Evolutionary conservation across 2,888 invertebrate genomes (phyloP).

Genomic region (Ophion slaviceki): DNA sequence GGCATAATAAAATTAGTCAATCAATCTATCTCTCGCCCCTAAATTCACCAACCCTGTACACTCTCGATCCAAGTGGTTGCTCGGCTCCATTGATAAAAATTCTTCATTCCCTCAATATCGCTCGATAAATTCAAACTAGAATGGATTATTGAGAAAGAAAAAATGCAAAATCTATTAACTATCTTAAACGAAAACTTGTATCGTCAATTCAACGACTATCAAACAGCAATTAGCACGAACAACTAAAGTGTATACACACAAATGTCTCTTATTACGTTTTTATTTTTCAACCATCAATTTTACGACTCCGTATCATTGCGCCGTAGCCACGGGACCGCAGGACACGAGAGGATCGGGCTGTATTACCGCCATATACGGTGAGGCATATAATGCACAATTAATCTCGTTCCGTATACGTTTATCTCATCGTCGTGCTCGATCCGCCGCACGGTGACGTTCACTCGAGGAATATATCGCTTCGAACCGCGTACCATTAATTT

Average conservation of each 20-base stretch:
- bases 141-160: background rate
- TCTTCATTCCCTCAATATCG: background rate
- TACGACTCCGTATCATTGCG: background rate
- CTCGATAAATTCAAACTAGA: background rate
- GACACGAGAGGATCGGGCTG: background rate
- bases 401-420: slow-evolving; percentile 19
- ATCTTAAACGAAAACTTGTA: background rate
- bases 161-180: background rate
- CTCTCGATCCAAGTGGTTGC: background rate
- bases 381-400: background rate
- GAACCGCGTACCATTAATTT: slow-evolving; percentile 76
- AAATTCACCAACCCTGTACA: background rate
- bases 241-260: background rate
- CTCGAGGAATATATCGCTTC: background rate
- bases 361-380: background rate
- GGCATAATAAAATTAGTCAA: no score
- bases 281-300: background rate
- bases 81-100: background rate
- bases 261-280: background rate
- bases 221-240: no score
- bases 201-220: no score
- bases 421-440: slow-evolving; percentile 56
- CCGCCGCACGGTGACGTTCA: slow-evolving; percentile 41
- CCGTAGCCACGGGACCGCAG: background rate
- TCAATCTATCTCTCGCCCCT: background rate